Evolutionary conservation across 1,140 invertebrate species (phyloP), one percentile per base, ranked within the genome.

Genomic region (Palaemon carinicauda): DNA sequence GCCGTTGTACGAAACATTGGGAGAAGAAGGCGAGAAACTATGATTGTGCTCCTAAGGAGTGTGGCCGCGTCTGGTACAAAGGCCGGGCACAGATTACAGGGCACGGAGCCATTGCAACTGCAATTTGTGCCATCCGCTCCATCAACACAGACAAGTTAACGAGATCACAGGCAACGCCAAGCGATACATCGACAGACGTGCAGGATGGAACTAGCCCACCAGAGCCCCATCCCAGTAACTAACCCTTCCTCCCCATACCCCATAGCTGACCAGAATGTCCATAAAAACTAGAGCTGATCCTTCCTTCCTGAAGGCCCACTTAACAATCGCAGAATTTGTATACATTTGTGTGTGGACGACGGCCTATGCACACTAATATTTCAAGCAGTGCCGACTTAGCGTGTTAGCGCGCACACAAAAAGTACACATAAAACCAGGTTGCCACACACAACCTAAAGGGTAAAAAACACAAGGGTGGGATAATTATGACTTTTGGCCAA

Each of bases 131-230:
- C 83, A 86, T 86, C 83, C 83, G 83, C 83, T 86, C 83, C 83
- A 86, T 86, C 83, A 86, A 86, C 83, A 86, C 83, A 86, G 83
- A 86, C 83, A 86, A 86, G 83, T 86, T 86, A 86, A 86, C 83
- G 83, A 86, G 83, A 86, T 86, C 83, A 86, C 83, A 86, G 83
- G 83, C 83, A 86, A 86, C 83, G 83, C 83, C 83, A 86, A 41
- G 77, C 77, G 77, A 86, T 86, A 80, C 83, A 80, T 86, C 83
- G 83, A 73, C 83, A 80, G 82, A 53, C 80, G 80, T 82, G 69
- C 80, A 82, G 80, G 80, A 82, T 82, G 80, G 65, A 73, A 65
- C 83, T 41, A 65, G 51, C 31, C 83, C 60, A 33, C 56, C 19
- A 77, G 21, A 52, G 5, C 52, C 60, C 14, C 27, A 33, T 29